These are phyloP conservation scores for Drosophila leonis DNA, from an alignment of 2,888 invertebrate genomes.

Conservation along the genomic window DNA sequence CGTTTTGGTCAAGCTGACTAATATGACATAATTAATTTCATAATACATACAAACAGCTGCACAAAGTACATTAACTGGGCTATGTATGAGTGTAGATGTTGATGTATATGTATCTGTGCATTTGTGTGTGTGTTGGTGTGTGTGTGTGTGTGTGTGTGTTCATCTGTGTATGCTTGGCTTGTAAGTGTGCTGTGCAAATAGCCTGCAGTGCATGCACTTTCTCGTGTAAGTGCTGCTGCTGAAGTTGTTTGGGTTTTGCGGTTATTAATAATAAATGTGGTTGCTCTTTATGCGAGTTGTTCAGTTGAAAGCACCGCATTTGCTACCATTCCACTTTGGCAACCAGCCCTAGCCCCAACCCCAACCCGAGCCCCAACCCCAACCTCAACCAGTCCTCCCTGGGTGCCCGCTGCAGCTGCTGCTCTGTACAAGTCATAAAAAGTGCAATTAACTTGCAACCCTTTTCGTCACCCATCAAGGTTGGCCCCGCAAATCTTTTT, in stretches of 20 bases:
- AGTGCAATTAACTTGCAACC: constrained; percentile 76
- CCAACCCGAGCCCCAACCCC: not conserved
- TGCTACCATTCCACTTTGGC: constrained; percentile 10
- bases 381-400: no score
- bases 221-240: constrained; percentile 52
- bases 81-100: not conserved
- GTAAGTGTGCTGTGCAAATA: constrained; percentile 55
- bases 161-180: constrained; percentile 18
- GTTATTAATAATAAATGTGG: constrained; percentile 83
- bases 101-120: not conserved
- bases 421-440: constrained; percentile 58
- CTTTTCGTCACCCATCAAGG: constrained; percentile 55
- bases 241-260: constrained; percentile 74
- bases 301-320: constrained; percentile 48
- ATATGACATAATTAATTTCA: constrained; percentile 50
- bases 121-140: constrained; percentile 2
- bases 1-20: constrained; percentile 45
- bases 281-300: constrained; percentile 63
- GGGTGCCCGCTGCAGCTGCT: not conserved
- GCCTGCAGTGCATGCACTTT: constrained; percentile 55
- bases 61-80: constrained; percentile 35
- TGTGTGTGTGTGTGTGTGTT: constrained; percentile 7
- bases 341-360: not conserved
- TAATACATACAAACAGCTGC: constrained; percentile 7
- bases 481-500: constrained; percentile 51